Base-by-base conservation (phyloP, 2,797 vertebrate genomes). In the Aulostomus chinensis region DNA sequence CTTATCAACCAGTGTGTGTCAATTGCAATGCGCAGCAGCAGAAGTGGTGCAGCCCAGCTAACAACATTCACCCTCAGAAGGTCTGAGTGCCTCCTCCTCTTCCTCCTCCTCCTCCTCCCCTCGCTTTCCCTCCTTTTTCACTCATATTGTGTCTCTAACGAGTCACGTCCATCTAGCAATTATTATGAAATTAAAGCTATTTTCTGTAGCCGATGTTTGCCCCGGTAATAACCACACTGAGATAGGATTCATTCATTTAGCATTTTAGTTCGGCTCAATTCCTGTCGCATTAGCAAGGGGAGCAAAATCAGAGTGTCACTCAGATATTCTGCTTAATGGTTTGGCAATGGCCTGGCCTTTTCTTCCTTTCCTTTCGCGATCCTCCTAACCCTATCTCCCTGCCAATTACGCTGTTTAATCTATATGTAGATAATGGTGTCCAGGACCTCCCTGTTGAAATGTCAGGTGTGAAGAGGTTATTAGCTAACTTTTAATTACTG, bases 401-500 rank as follows among this genome's bases (percentile, higher is more conserved):
- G 89, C 94, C 95, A 95, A 95, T 96, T 96, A 96, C 89, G 87
- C 88, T 91, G 94, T 95, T 94, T 96, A 97, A 96, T 96, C 95
- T 97, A 95, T 95, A 95, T 96, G 95, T 94, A 97, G 94, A 97
- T 96, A 94, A 93, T 91, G 92, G 92, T 76, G 92, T 90, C 92
- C 90, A 86, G 80, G 92, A 93, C 91, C 90, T 91, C 93, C 92
- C 92, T 91, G 92, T 91, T 94, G 94, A 95, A 96, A 95, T 95
- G 94, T 94, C 94, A 94, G 85, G 92, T 94, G 92, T 89, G 91
- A 93, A 92, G 90, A 94, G 94, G 93, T 94, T 94, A 95, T 95
- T 96, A 95, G 93, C 92, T 93, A 91, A 92, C 91, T 95, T 95
- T 96, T 96, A 97, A 96, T 96, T 95, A 95, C 93, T 94, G 94